Evolutionary conservation across 2,888 invertebrate genomes (phyloP), one percentile per base, ranked within the genome.

Genomic region (Glyphotaelius pellucidus): DNA sequence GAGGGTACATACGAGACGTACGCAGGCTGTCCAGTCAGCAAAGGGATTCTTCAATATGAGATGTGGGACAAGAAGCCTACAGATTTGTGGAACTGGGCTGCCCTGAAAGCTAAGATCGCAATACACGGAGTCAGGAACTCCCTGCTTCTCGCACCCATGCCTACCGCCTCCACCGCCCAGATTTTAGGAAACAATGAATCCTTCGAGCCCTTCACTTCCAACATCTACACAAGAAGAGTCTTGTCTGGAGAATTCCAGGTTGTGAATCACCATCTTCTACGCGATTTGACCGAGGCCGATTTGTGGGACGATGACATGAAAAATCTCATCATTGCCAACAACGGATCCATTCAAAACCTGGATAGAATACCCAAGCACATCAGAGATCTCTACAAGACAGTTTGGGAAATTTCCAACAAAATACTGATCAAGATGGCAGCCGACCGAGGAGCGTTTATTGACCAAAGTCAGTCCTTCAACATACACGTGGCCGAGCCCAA

Each of bases 181-280:
- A 99, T 99, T 94, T 97, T 99, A 85, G 99, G 99, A 31, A 99
- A 99, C 95, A 99, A 99, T 95, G 99, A 99, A 95, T 98, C 99
- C 0, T 98, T 99, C 94, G 99, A 99, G 95, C 99, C 99, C 0
- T 99, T 99, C 95, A 99, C 99, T 0, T 99, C 98, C 79, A 99
- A 99, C 95, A 98, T 99, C 94, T 99, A 99, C 95, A 98, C 98
- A 32, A 96, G 99, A 94, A 96, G 99, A 89, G 99, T 99, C 0
- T 96, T 99, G 9, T 99, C 99, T 4, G 99, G 99, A 0, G 99
- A 99, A 95, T 99, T 99, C 94, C 97, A 98, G 96, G 97, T 99
- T 35, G 99, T 99, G 0, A 99, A 99, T 95, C 99, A 99, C 94
- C 99, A 99, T 95, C 96, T 99, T 93, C 95, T 99, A 80, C 98